Percentiles rank a stretch among this genome's conserved stretches.
phyloP scores from a whole-genome alignment of 2,888 invertebrate genomes.

The Palloptera scutellata region DNA sequence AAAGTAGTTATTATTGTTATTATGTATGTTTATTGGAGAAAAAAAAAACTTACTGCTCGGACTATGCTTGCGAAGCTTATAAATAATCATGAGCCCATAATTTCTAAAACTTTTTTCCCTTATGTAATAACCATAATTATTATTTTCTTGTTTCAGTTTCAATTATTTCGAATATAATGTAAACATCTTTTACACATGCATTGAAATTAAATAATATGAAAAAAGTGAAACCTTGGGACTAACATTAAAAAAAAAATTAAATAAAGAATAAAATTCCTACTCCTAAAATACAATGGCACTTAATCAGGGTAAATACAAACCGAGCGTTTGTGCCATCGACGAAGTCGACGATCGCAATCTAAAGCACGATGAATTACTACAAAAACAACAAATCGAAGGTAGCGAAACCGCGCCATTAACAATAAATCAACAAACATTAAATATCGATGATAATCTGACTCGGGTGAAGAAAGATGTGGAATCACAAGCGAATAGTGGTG shows the following conservation, averaged over 20 bases:
- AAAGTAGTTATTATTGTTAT: too few species aligned
- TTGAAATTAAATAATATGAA: too few species aligned
- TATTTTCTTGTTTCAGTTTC: too few species aligned
- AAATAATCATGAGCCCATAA: too few species aligned
- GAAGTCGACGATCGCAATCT: slow-evolving; percentile 56
- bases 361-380: slow-evolving; percentile 46
- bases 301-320: slow-evolving; percentile 57
- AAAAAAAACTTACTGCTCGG: too few species aligned
- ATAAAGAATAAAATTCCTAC: slow-evolving; percentile 22
- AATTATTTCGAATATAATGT: too few species aligned
- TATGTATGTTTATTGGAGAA: too few species aligned
- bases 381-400: slow-evolving; percentile 56
- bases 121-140: too few species aligned
- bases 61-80: too few species aligned
- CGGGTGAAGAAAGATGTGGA: slow-evolving; percentile 52
- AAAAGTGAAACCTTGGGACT: background rate
- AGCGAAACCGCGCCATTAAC: slow-evolving; percentile 61
- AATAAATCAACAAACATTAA: slow-evolving; percentile 57
- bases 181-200: too few species aligned
- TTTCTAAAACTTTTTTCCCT: too few species aligned
- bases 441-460: slow-evolving; percentile 52
- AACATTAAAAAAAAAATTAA: slow-evolving; percentile 6
- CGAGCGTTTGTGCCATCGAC: slow-evolving; percentile 56
- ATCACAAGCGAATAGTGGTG: slow-evolving; percentile 41
- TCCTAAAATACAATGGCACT: slow-evolving; percentile 46